Conservation (phyloP, 2,113 vertebrate species). For the Scopus umbretta region DNA sequence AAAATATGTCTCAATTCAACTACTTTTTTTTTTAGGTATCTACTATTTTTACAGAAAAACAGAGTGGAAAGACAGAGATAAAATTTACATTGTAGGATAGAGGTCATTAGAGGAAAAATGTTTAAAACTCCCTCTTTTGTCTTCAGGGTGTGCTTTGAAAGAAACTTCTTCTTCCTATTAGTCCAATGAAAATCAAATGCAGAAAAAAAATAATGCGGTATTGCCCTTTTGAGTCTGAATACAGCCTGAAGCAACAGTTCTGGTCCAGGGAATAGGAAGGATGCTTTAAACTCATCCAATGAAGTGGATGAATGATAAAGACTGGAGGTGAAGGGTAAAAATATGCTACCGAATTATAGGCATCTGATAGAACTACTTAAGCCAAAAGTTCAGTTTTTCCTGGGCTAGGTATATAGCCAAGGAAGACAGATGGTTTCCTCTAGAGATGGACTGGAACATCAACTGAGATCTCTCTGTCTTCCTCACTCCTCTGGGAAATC, state of each 20-base stretch:
- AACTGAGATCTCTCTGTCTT: not conserved
- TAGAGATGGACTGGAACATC: not conserved
- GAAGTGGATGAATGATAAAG: not conserved
- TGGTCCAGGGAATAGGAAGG: not conserved
- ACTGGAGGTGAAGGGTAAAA: not conserved
- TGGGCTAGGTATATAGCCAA: not conserved
- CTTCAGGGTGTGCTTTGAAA: not conserved
- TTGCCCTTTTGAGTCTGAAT: not conserved
- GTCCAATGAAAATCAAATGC: not conserved
- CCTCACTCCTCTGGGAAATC: not conserved
- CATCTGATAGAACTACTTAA: not conserved
- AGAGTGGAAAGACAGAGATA: not conserved
- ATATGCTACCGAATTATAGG: not conserved
- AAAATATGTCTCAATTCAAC: not conserved
- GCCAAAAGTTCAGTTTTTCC: not conserved
- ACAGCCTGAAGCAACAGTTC: not conserved
- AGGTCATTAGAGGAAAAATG: not conserved
- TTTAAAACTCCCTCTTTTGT: not conserved
- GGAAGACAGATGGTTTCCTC: not conserved
- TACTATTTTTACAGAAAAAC: not conserved
- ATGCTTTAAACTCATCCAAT: not conserved
- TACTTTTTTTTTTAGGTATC: not conserved
- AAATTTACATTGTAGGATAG: not conserved
- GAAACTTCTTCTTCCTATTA: not conserved
- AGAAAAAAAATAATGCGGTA: not conserved